These are phyloP conservation scores for Oreochromis niloticus DNA, from an alignment of 2,113 vertebrate genomes.

Conservation along the genomic window DNA sequence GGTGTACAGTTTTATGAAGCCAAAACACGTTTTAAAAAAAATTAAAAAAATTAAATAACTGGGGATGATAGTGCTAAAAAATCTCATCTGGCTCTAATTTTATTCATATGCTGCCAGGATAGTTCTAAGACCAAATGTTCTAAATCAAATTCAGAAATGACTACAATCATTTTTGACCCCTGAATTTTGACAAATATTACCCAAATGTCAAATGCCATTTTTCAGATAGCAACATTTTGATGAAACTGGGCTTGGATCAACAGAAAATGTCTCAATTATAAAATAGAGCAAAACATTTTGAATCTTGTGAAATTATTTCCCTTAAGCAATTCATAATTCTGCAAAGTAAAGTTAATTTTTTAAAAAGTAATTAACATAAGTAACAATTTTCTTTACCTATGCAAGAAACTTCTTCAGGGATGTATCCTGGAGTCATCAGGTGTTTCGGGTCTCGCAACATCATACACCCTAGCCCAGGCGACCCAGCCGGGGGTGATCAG, in stretches of 20 bases:
- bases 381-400: background rate
- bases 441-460: background rate
- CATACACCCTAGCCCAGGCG: fast-evolving
- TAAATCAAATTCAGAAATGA: background rate
- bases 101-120: background rate
- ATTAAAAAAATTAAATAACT: background rate
- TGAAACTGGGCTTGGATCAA: background rate
- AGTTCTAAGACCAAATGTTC: background rate
- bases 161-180: background rate
- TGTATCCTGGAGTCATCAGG: background rate
- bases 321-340: background rate
- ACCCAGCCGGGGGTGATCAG: background rate
- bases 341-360: background rate
- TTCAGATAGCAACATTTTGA: background rate
- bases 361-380: background rate
- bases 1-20: background rate
- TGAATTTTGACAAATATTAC: background rate
- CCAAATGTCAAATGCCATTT: background rate
- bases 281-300: background rate
- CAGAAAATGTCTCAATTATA: background rate
- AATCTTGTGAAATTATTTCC: background rate
- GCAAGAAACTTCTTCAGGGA: background rate
- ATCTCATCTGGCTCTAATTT: fast-evolving
- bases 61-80: background rate
- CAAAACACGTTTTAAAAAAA: background rate